Evolutionary conservation across 2,113 vertebrate genomes (phyloP).

Genomic region (Carassius auratus): DNA sequence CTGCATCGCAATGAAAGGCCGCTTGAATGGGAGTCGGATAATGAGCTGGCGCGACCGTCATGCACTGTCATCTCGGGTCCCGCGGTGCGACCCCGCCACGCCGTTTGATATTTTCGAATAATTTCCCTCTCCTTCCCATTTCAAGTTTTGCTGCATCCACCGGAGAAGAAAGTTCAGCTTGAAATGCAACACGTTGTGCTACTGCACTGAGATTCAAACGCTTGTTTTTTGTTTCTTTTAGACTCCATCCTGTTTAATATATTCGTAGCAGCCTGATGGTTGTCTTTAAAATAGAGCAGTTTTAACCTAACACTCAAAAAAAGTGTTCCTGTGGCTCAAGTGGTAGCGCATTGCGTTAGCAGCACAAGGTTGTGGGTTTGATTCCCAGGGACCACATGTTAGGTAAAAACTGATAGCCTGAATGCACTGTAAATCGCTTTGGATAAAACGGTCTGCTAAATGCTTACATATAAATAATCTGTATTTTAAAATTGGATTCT

Average conservation of each 20-base stretch:
- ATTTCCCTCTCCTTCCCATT: slow-evolving; percentile 11
- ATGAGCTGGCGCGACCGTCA: slow-evolving; percentile 83
- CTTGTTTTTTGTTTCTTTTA: not conserved
- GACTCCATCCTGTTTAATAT: not conserved
- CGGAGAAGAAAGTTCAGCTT: not conserved
- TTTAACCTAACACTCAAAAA: not conserved
- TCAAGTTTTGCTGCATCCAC: not conserved
- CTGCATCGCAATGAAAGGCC: slow-evolving; percentile 80
- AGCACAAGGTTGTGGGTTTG: too few species aligned
- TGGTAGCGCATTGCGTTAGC: too few species aligned
- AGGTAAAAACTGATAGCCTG: too few species aligned
- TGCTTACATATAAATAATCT: too few species aligned
- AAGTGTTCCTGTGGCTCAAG: too few species aligned
- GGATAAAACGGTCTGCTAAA: too few species aligned
- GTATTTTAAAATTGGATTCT: not conserved
- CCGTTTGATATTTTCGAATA: slow-evolving; percentile 69
- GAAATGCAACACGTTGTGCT: not conserved
- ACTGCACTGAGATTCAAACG: not conserved
- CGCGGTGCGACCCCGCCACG: slow-evolving; percentile 71
- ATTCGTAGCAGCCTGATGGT: not conserved
- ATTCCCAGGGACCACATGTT: too few species aligned
- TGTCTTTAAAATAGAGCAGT: not conserved
- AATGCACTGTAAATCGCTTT: too few species aligned
- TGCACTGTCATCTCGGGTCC: slow-evolving; percentile 80
- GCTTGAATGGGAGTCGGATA: slow-evolving; percentile 81